Base-by-base conservation (phyloP, 2,888 invertebrate species). In the Helicoverpa assulta region DNA sequence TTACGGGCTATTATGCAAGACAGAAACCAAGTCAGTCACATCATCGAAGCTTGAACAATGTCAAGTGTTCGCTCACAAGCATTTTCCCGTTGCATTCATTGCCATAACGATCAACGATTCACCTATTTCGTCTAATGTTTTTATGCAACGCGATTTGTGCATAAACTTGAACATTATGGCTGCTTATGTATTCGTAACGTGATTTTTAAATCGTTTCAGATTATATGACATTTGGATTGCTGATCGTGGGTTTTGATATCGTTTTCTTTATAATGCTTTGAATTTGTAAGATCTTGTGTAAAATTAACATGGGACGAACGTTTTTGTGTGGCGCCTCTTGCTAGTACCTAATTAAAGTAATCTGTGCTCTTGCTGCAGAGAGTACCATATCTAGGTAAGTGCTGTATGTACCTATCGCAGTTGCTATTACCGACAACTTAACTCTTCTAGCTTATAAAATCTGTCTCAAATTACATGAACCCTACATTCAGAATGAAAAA, bases 91-190 rank as follows among this genome's bases (percentile, higher is more conserved):
- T 78, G 73, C 72, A 78, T 78, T 73, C 73, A 69, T 80, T 75
- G 76, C 72, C 72, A 70, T 76, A 78, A 72, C 63, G 76, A 72
- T 63, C 64, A 72, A 61, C 77, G 79, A 83, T 85, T 84, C 83
- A 83, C 83, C 82, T 84, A 82, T 83, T 85, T 86, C 67, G 65
- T 80, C 77, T 82, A 78, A 85, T 81, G 82, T 72, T 81, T 84
- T 81, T 83, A 83, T 80, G 80, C 77, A 78, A 65, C 68, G 76
- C 67, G 67, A 71, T 74, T 78, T 64, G 59, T 74, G 79, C 75
- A 75, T 76, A 61, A 77, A 62, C 71, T 60, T 62, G 61, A 59
- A 26, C 43, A 67, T 67, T 73, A 57, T 61, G 54, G 26, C 33
- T 58, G 57, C 62, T 77, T 74, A 66, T 14, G 73, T 69, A 85